A percentile compares a stretch with the other conserved stretches of the same genome.
Conservation (phyloP, 2,113 vertebrate species). For the Furnarius figulus region DNA sequence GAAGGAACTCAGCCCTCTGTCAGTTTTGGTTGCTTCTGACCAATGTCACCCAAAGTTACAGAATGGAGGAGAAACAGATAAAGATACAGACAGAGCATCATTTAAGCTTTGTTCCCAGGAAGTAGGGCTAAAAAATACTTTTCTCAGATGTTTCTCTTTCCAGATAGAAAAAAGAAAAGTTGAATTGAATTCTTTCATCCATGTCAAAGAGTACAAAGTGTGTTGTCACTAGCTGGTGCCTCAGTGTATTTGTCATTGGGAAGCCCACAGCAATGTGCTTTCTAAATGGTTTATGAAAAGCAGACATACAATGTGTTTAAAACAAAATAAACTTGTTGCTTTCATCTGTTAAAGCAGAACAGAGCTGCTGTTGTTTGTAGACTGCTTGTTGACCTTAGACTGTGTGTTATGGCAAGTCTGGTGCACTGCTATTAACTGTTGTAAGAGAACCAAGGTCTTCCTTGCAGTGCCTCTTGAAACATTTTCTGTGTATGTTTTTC, state of each 20-base stretch:
- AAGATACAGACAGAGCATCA: neutral
- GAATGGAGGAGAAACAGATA: neutral
- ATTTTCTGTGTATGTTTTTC: neutral
- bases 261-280: slow-evolving; percentile 18
- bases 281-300: slow-evolving; percentile 30
- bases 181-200: slow-evolving; percentile 44
- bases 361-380: neutral
- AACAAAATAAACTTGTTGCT: slow-evolving; percentile 24
- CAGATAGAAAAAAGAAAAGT: neutral
- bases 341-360: slow-evolving; percentile 17
- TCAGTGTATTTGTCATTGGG: slow-evolving; percentile 26
- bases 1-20: neutral
- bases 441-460: neutral
- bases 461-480: neutral
- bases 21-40: neutral
- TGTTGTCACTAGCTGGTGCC: slow-evolving; percentile 3
- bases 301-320: neutral
- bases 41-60: neutral
- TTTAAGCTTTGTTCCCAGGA: neutral
- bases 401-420: neutral
- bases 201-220: slow-evolving; percentile 22
- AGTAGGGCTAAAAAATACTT: neutral
- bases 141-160: neutral
- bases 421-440: neutral
- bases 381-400: neutral